A percentile compares a stretch with the other conserved stretches of the same genome.
Evolutionary conservation across 2,113 vertebrate species (phyloP).

Genomic region (Axis porcinus): DNA sequence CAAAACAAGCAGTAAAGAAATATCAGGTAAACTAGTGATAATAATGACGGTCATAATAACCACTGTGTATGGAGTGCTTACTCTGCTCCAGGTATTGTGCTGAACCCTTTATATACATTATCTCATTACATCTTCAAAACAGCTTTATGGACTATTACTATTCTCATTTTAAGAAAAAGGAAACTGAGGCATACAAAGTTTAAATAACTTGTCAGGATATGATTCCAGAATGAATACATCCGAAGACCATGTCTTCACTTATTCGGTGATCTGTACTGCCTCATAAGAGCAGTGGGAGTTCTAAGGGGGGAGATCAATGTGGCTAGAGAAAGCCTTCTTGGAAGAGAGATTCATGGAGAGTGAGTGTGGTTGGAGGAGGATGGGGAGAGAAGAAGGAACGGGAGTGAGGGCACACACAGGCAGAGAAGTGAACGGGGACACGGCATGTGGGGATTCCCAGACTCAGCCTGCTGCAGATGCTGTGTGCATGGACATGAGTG

Average conservation of each 20-base stretch:
- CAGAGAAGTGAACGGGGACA: no score
- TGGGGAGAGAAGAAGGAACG: not conserved
- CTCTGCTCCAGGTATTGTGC: not conserved
- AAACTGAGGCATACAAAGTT: not conserved
- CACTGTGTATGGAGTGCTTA: not conserved
- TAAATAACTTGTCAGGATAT: not conserved
- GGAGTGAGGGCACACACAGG: rapidly evolving
- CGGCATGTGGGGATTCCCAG: not conserved
- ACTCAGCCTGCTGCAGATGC: not conserved
- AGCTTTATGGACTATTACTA: not conserved
- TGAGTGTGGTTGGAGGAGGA: not conserved
- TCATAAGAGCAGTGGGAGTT: not conserved
- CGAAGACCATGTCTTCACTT: not conserved
- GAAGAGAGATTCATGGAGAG: not conserved
- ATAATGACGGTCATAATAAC: not conserved
- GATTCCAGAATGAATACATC: not conserved
- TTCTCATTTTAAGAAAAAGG: not conserved
- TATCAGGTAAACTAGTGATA: not conserved
- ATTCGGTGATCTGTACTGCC: not conserved
- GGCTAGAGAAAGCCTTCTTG: not conserved
- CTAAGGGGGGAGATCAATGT: not conserved
- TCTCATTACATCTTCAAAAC: not conserved
- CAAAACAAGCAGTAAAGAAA: not conserved
- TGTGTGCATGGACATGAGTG: not conserved
- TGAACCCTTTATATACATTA: not conserved